phyloP scores from a whole-genome alignment of 2,113 vertebrate genomes.

The Psilopogon haemacephalus region DNA sequence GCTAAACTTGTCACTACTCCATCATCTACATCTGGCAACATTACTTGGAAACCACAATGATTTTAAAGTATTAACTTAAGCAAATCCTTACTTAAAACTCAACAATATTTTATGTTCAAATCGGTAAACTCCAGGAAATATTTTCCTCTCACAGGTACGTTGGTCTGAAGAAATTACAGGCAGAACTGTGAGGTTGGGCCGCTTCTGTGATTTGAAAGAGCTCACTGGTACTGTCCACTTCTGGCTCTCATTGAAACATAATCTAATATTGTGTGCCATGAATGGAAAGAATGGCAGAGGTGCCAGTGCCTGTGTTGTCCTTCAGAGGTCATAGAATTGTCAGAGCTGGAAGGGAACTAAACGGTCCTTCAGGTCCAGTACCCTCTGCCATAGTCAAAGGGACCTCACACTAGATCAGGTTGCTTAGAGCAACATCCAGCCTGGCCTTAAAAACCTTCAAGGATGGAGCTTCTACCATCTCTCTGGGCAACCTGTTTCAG shows the following conservation, averaged over 20 bases:
- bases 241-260: not conserved
- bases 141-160: not conserved
- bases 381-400: too few relatives aligned
- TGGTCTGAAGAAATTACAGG: not conserved
- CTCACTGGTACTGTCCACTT: not conserved
- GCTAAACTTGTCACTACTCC: too few relatives aligned
- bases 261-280: accelerated
- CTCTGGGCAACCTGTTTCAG: too few relatives aligned
- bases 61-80: not conserved
- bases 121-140: not conserved
- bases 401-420: too few relatives aligned
- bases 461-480: too few relatives aligned
- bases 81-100: not conserved
- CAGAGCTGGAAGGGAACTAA: too few relatives aligned
- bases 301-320: not conserved
- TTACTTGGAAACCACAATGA: not conserved
- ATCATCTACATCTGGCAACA: not conserved
- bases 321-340: not conserved
- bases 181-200: not conserved
- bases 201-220: not conserved
- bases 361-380: too few relatives aligned
- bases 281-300: not conserved
- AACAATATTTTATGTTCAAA: accelerated
- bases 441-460: too few relatives aligned
- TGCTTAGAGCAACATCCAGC: too few relatives aligned